Evolutionary conservation across 2,797 vertebrate genomes (phyloP).

Genomic region (Tarsius wallacei): DNA sequence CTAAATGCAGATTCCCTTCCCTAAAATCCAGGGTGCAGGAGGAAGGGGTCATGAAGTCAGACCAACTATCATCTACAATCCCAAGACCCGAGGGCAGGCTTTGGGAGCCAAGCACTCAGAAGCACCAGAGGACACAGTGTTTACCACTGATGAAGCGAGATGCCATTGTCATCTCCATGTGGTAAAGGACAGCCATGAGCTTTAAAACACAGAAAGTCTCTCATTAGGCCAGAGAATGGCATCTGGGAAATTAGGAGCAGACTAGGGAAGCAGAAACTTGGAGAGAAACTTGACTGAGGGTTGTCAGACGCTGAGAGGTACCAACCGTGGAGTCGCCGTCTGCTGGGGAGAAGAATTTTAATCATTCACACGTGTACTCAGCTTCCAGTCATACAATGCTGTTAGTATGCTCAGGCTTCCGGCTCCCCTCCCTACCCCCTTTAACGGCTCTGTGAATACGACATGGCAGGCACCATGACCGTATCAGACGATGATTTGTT

Average conservation of each 20-base stretch:
- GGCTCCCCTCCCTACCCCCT: not conserved
- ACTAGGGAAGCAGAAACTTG: not conserved
- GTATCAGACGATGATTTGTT: not conserved
- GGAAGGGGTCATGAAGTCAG: not conserved
- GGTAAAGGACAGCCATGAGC: not conserved
- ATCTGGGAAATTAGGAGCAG: not conserved
- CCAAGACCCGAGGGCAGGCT: not conserved
- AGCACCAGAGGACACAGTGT: not conserved
- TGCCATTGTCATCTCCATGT: not conserved
- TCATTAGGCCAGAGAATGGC: too few relatives aligned
- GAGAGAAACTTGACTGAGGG: not conserved
- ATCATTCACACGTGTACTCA: fast-evolving
- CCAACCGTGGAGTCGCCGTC: fast-evolving
- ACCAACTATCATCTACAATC: fast-evolving
- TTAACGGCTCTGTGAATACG: fast-evolving
- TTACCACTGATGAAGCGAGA: not conserved
- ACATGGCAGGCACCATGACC: not conserved
- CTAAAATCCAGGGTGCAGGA: not conserved
- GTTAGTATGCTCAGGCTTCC: fast-evolving
- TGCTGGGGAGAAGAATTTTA: not conserved
- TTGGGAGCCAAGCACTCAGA: not conserved
- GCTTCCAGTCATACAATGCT: fast-evolving
- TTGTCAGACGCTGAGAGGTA: not conserved
- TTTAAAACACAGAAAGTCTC: not conserved
- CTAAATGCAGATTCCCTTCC: not conserved